These are phyloP conservation scores for Lobophora halterata DNA, from an alignment of 2,888 invertebrate genomes.

Conservation along the genomic window DNA sequence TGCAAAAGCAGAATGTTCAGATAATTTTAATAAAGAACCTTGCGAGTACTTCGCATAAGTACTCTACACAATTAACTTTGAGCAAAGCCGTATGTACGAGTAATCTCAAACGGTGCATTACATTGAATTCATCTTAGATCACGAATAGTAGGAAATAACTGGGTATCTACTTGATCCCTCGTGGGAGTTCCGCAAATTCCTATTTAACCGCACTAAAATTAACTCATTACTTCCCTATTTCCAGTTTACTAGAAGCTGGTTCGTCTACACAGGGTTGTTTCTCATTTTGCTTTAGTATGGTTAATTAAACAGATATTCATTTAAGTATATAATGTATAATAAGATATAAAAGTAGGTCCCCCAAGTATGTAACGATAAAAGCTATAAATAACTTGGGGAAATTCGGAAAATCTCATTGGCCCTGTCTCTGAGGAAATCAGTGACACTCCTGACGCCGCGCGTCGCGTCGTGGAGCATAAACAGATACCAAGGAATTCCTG, in stretches of 20 bases:
- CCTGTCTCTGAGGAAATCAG: conserved; percentile 42
- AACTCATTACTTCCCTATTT: conserved; percentile 54
- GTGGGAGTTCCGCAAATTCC: conserved; percentile 48
- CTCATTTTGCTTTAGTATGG: too few relatives aligned
- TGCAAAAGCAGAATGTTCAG: conserved; percentile 46
- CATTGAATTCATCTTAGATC: conserved; percentile 46
- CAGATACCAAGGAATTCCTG: conserved; percentile 34
- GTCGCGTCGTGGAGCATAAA: conserved; percentile 31
- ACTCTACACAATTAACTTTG: conserved; percentile 7
- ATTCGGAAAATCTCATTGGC: conserved; percentile 43
- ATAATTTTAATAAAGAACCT: conserved; percentile 38
- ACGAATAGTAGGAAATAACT: conserved; percentile 45
- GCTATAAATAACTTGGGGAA: conserved; percentile 41
- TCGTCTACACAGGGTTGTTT: conserved; percentile 25
- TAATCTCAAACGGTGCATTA: conserved; percentile 29
- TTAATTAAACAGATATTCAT: too few relatives aligned
- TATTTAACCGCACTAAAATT: conserved; percentile 50
- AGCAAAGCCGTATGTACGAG: conserved; percentile 26
- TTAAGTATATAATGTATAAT: too few relatives aligned
- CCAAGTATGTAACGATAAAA: conserved; percentile 28
- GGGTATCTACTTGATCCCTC: conserved; percentile 50
- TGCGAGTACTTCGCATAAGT: too few relatives aligned
- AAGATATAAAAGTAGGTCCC: too few relatives aligned
- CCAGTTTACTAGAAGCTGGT: too few relatives aligned
- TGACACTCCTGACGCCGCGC: conserved; percentile 33